Conservation (phyloP, 1,140 invertebrate genomes). For the Atta texana region DNA sequence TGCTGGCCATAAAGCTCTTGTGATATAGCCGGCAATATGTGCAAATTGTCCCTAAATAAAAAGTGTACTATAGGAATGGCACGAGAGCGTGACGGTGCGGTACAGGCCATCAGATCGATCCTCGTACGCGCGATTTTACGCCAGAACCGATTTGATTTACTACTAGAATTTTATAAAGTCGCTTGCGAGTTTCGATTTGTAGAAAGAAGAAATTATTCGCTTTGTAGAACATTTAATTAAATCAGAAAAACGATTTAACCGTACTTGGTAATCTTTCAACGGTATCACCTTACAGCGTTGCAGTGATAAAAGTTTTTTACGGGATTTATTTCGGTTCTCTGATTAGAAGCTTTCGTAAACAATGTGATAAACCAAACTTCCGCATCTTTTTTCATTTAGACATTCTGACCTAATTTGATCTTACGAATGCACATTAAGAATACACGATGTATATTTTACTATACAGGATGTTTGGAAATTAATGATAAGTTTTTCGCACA, state of each 20-base stretch:
- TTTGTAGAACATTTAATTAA: constrained; percentile 54
- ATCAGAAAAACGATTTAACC: constrained; percentile 47
- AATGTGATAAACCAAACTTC: not conserved
- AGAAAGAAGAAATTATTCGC: constrained; percentile 43
- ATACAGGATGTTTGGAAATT: no score
- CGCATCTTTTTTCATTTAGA: not conserved
- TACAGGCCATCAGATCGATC: not conserved
- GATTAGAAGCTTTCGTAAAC: constrained; percentile 40
- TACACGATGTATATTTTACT: not conserved
- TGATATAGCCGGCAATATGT: constrained; percentile 9
- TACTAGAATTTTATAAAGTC: constrained; percentile 9
- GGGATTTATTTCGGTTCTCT: constrained; percentile 12
- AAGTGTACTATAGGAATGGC: constrained; percentile 17
- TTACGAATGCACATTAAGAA: not conserved
- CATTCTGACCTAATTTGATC: not conserved
- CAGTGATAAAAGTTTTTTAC: constrained; percentile 34
- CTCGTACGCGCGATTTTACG: constrained; percentile 13
- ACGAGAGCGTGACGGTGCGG: not conserved
- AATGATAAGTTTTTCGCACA: no score
- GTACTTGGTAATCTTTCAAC: not conserved
- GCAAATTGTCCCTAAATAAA: constrained; percentile 29
- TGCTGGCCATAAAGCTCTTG: constrained; percentile 35
- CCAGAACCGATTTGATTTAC: constrained; percentile 30
- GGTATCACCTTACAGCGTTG: constrained; percentile 39
- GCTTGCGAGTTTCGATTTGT: constrained; percentile 20